Conservation (phyloP, 2,888 invertebrate species). For the Antheraea yamamai region DNA sequence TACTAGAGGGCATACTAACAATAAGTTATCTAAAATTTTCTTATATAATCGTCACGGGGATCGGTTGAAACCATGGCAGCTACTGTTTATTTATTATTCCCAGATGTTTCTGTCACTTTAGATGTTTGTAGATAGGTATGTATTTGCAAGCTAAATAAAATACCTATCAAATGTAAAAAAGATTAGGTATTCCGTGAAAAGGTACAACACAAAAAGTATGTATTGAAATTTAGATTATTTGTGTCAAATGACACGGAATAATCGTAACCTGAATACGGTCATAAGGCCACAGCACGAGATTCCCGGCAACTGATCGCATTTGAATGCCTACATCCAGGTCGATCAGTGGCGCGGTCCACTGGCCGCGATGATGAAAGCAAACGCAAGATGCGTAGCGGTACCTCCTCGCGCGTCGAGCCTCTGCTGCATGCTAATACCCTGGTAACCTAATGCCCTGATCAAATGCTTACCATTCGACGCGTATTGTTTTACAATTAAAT, state of each 20-base stretch:
- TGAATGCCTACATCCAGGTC: slow-evolving; percentile 16
- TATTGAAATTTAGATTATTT: background rate
- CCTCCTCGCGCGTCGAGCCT: slow-evolving; percentile 25
- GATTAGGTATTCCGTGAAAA: background rate
- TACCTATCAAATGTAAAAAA: background rate
- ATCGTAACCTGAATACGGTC: background rate
- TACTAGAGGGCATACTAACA: no score
- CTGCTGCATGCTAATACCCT: slow-evolving; percentile 36
- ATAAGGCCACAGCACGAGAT: background rate
- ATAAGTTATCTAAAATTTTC: no score
- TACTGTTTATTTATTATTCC: background rate
- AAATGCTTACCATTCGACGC: slow-evolving; percentile 19
- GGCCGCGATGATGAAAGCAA: slow-evolving; percentile 40
- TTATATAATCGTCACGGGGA: background rate
- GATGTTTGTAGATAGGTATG: background rate
- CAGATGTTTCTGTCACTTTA: background rate
- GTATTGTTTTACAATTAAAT: slow-evolving; percentile 15
- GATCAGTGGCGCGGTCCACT: slow-evolving; percentile 38
- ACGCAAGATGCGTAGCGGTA: slow-evolving; percentile 33
- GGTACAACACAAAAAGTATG: background rate
- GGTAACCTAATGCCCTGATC: slow-evolving; percentile 49
- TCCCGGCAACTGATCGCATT: slow-evolving; percentile 19
- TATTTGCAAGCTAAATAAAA: no score
- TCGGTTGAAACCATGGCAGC: background rate
- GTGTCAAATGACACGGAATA: background rate